These are phyloP conservation scores for Abscondita cerata DNA, from an alignment of 2,888 invertebrate species.

Conservation along the genomic window DNA sequence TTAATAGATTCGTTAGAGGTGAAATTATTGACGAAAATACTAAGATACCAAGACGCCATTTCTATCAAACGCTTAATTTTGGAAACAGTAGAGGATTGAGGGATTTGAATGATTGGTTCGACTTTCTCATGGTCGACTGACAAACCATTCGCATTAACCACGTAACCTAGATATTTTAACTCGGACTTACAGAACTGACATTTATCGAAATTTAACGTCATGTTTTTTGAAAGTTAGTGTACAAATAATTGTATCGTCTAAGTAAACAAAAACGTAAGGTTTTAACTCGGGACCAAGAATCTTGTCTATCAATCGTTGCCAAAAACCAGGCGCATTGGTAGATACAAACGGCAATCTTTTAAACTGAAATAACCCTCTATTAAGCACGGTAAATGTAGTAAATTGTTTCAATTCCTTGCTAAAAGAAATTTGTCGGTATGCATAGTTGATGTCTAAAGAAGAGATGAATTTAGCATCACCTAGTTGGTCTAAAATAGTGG, in stretches of 20 bases:
- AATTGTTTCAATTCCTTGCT: slow-evolving; percentile 11
- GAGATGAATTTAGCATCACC: slow-evolving; percentile 28
- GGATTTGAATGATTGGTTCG: no score
- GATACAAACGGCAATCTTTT: slow-evolving; percentile 45
- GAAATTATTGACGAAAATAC: no score
- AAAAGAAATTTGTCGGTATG: slow-evolving; percentile 38
- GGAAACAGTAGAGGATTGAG: no score
- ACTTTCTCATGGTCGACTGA: no score
- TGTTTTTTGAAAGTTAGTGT: no score
- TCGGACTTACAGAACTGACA: no score
- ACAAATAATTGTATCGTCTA: slow-evolving; percentile 24
- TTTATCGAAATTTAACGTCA: no score
- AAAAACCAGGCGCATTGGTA: slow-evolving; percentile 40
- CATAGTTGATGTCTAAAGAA: slow-evolving; percentile 33
- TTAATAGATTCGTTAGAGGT: no score
- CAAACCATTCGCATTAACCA: no score
- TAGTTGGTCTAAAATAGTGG: slow-evolving; percentile 30
- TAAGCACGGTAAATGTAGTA: slow-evolving; percentile 36
- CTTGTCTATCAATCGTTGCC: slow-evolving; percentile 41
- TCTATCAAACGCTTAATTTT: no score
- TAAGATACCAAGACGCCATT: no score
- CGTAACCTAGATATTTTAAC: no score
- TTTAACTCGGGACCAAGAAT: slow-evolving; percentile 41
- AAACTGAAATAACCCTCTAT: slow-evolving; percentile 35
- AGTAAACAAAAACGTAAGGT: slow-evolving; percentile 32